phyloP scores from a whole-genome alignment of 37 sponge, comb jelly and placozoan genomes.

The Theonella swinhoei region DNA sequence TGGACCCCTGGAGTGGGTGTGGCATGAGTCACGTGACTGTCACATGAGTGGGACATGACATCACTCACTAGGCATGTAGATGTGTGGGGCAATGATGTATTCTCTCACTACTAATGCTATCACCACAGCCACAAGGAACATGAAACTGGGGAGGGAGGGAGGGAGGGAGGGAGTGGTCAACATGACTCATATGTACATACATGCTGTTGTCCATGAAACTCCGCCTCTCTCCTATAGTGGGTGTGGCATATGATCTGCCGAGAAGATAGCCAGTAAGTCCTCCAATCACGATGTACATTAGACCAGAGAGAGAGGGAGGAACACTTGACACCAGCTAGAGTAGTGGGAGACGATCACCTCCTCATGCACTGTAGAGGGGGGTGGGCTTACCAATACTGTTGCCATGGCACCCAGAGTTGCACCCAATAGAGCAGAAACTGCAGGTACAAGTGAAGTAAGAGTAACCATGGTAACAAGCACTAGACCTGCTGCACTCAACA shows the following conservation, averaged over 20 bases:
- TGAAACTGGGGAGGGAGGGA: conserved; percentile 1
- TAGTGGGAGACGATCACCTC: neutral
- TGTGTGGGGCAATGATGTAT: neutral
- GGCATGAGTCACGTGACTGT: neutral
- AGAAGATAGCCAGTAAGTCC: conserved; percentile 15
- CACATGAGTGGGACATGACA: neutral
- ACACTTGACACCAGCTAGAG: conserved; percentile 17
- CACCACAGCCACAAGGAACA: neutral
- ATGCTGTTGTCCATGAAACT: neutral
- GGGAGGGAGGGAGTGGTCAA: neutral
- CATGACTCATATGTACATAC: neutral
- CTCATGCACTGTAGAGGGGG: neutral
- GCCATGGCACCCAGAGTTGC: neutral
- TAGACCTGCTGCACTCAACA: neutral
- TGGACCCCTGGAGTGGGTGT: neutral
- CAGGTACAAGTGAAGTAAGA: neutral
- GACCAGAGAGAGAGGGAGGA: conserved; percentile 8
- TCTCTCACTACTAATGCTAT: neutral
- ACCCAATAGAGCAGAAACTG: conserved; percentile 17
- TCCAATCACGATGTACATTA: conserved; percentile 21
- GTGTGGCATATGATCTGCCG: conserved; percentile 23
- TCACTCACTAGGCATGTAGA: conserved; percentile 19
- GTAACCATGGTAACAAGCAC: conserved; percentile 1
- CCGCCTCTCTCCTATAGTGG: neutral
- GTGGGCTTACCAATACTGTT: neutral